A percentile compares a stretch with the other conserved stretches of the same genome.
Conservation (phyloP, 2,888 invertebrate species). For the Drosophila histrio region DNA sequence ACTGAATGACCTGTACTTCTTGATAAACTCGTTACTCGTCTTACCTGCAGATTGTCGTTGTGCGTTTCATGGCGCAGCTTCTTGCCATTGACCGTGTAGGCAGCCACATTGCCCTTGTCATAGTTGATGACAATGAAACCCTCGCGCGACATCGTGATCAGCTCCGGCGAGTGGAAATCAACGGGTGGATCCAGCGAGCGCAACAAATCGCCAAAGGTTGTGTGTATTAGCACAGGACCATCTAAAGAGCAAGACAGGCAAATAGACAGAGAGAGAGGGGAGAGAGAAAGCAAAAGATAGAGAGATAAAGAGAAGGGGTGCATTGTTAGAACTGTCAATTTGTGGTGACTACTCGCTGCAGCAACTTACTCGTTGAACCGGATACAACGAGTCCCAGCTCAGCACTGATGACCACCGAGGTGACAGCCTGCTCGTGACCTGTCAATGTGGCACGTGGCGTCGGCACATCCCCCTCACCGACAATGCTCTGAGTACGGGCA, state of each 20-base stretch:
- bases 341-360: not conserved
- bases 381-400: constrained; percentile 99
- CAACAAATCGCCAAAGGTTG: constrained; percentile 97
- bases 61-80: constrained; percentile 95
- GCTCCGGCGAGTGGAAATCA: constrained; percentile 91
- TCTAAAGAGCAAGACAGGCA: constrained; percentile 85
- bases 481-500: constrained; percentile 97
- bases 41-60: constrained; percentile 96
- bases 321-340: not conserved
- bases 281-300: not conserved
- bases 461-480: constrained; percentile 97
- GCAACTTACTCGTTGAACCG: constrained; percentile 89
- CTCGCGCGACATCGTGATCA: constrained; percentile 97
- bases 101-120: constrained; percentile 95
- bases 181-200: constrained; percentile 94
- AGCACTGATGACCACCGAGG: constrained; percentile 97
- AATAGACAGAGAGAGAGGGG: not conserved
- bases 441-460: constrained; percentile 98
- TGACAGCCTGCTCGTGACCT: constrained; percentile 98
- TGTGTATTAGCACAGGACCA: constrained; percentile 98
- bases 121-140: constrained; percentile 98
- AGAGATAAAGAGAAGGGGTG: not conserved
- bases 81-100: constrained; percentile 97
- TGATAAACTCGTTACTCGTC: not conserved
- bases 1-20: too few species aligned